Evolutionary conservation across 2,797 vertebrate species (phyloP), one percentile per base, ranked within the genome.

Genomic region (Ctenochaetus hawaiiensis): DNA sequence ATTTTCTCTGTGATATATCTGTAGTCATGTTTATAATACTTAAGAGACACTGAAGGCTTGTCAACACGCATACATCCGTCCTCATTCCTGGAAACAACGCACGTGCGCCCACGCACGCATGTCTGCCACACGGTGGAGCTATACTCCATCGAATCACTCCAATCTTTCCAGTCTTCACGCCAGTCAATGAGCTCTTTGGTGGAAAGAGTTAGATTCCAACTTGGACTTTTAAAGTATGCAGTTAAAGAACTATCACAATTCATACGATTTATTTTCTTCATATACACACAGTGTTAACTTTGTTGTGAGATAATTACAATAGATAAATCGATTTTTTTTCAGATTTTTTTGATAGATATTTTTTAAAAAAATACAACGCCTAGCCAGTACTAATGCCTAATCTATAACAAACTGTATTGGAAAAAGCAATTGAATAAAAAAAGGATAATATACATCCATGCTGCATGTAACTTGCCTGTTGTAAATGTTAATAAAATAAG

Each of bases 121-220:
- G 23, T 68, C 51, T 18, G 57, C 82, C 90, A 78, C 82, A 72
- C 2, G 89, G 63, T 76, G 87, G 87, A 0, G 81, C n/a, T 74
- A 73, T 67, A 68, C 8, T 60, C 72, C 61, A 57, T 10, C 34
- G 18, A 60, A 80, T 56, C 12, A 66, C 6, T 41, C 10, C 12
- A 10, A 1, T 6, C 6, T 20, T 2, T 6, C 26, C 26, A 30
- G 26, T 30, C 26, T 30, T 30, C 26, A 30, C 0, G 26, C 26
- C 26, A 30, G 26, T 30, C 26, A 30, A 30, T 30, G 2, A 30
- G 26, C 26, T 30, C 20, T 30, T 23, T 1, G 8, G 41, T 5
- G 2, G 2, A 34, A 11, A 4, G n/a, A 67, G 18, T 26, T 7
- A 30, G 2, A 44, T 26, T 20, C 5, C 13, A 14, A 3, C n/a